Evolutionary conservation across 2,797 vertebrate genomes (phyloP).

Genomic region (Lateolabrax maculatus): DNA sequence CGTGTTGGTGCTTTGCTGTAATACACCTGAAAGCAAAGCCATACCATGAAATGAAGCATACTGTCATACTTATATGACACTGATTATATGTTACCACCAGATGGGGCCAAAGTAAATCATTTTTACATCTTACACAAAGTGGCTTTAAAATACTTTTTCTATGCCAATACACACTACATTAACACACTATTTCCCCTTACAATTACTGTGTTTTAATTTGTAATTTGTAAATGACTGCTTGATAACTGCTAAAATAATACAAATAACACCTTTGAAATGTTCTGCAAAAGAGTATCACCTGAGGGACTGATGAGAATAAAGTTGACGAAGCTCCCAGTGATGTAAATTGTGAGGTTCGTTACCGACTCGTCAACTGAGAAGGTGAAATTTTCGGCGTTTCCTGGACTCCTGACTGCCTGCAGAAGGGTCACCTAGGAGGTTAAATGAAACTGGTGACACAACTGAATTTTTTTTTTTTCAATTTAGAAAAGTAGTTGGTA

Average conservation of each 20-base stretch:
- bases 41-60: neutral
- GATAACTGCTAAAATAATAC: neutral
- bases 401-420: constrained; percentile 38
- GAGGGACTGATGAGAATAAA: constrained; percentile 47
- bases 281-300: constrained; percentile 36
- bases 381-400: constrained; percentile 20
- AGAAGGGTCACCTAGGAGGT: constrained; percentile 60
- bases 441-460: neutral
- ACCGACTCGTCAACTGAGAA: constrained; percentile 57
- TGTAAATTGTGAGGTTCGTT: constrained; percentile 47
- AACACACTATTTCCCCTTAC: neutral
- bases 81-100: neutral
- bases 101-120: neutral
- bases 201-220: neutral
- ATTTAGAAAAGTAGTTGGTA: neutral
- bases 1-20: constrained; percentile 16
- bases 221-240: neutral
- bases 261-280: neutral
- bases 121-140: neutral
- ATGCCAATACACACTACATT: neutral
- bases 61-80: neutral
- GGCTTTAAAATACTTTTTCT: neutral
- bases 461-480: neutral
- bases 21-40: constrained; percentile 30
- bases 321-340: constrained; percentile 24